phyloP scores from a whole-genome alignment of 2,113 vertebrate genomes.

The Myocastor coypus region DNA sequence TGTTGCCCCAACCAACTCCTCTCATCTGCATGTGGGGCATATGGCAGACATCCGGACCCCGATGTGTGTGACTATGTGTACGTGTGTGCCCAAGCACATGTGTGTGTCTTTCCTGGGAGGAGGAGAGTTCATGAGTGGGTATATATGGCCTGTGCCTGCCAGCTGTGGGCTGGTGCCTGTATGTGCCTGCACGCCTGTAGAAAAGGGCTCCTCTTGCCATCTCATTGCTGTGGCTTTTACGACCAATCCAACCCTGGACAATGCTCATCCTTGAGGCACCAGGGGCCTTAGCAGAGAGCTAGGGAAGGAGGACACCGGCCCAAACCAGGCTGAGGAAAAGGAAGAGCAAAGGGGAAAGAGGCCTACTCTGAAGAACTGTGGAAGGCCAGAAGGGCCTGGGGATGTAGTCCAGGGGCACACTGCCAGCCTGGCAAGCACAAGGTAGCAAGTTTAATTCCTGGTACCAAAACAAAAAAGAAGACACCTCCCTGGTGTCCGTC shows the following conservation, averaged over 20 bases:
- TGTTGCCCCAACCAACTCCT: slow-evolving; percentile 65
- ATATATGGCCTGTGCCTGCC: background rate
- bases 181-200: background rate
- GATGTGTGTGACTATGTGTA: background rate
- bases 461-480: background rate
- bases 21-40: background rate
- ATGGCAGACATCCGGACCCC: background rate
- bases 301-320: background rate
- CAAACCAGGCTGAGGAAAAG: background rate
- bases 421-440: too few relatives aligned
- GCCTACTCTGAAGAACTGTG: background rate
- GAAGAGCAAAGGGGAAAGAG: slow-evolving; percentile 28
- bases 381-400: background rate
- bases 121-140: background rate
- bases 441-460: too few relatives aligned
- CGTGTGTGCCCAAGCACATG: background rate
- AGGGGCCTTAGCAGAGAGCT: background rate
- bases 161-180: background rate
- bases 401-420: too few relatives aligned
- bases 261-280: background rate
- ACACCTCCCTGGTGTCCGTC: background rate
- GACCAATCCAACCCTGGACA: background rate
- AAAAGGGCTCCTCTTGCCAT: background rate
- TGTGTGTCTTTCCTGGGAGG: background rate
- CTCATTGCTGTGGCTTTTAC: background rate